Conservation (phyloP, 1,140 invertebrate species). For the Drosophila elegans region DNA sequence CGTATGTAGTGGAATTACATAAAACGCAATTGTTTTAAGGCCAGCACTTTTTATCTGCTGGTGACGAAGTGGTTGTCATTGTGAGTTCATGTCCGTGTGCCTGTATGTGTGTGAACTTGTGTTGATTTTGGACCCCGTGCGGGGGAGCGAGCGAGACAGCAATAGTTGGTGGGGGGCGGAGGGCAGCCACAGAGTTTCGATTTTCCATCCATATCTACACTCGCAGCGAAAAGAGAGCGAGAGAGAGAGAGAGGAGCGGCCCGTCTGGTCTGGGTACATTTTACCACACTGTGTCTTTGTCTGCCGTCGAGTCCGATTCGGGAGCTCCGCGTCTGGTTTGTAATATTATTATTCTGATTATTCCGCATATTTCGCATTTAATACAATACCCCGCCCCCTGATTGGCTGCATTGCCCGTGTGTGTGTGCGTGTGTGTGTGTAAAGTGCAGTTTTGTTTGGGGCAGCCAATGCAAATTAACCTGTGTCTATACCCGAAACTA, state of each 20-base stretch:
- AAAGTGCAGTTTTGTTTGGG: slow-evolving; percentile 44
- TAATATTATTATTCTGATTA: slow-evolving; percentile 63
- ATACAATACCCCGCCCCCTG: slow-evolving; percentile 16
- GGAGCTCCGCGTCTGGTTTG: slow-evolving; percentile 55
- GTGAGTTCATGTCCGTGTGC: slow-evolving; percentile 58
- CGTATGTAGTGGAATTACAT: slow-evolving; percentile 71
- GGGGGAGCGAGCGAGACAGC: slow-evolving; percentile 36
- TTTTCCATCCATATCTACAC: slow-evolving; percentile 76
- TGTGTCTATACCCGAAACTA: slow-evolving; percentile 37
- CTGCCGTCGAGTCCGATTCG: slow-evolving; percentile 60
- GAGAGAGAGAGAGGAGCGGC: slow-evolving; percentile 31
- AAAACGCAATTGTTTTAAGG: slow-evolving; percentile 68
- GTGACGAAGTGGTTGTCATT: slow-evolving; percentile 82
- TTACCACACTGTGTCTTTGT: slow-evolving; percentile 73
- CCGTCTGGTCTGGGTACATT: slow-evolving; percentile 58
- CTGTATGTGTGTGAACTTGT: slow-evolving; percentile 66
- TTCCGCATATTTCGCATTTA: slow-evolving; percentile 6
- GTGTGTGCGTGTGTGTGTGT: slow-evolving; percentile 31
- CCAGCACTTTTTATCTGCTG: slow-evolving; percentile 71
- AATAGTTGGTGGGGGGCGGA: slow-evolving; percentile 35
- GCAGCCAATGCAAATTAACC: slow-evolving; percentile 32
- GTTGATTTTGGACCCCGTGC: slow-evolving; percentile 63
- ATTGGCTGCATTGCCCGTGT: slow-evolving; percentile 37
- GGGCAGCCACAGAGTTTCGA: slow-evolving; percentile 69
- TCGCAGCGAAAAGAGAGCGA: slow-evolving; percentile 35